Evolutionary conservation across 1,140 invertebrate species (phyloP).

Genomic region (Melanaphis sacchari): DNA sequence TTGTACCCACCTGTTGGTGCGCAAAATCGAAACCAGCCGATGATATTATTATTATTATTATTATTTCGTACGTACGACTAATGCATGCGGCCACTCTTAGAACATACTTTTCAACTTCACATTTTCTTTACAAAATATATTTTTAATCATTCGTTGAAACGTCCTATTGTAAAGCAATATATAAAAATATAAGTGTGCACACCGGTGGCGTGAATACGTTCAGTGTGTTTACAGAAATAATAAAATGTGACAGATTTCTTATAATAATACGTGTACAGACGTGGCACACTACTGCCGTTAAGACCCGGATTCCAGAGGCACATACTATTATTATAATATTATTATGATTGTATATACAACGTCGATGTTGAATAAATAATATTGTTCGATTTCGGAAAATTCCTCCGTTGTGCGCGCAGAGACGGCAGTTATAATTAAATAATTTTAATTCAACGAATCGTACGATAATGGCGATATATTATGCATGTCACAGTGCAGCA

Average conservation of each 20-base stretch:
- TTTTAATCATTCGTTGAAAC: neutral
- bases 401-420: neutral
- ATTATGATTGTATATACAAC: neutral
- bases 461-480: neutral
- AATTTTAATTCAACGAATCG: neutral
- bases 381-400: neutral
- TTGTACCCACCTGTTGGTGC: slow-evolving; percentile 56
- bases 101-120: neutral
- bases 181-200: too few species aligned
- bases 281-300: neutral
- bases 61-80: neutral
- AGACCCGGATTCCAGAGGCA: neutral
- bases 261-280: neutral
- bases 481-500: neutral
- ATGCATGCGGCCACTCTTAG: neutral
- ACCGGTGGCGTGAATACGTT: neutral
- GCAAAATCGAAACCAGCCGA: slow-evolving; percentile 38
- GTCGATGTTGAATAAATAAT: neutral
- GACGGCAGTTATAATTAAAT: neutral
- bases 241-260: slow-evolving; percentile 44
- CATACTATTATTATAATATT: neutral
- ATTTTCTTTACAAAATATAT: neutral
- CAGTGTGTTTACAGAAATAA: slow-evolving; percentile 40
- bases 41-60: neutral
- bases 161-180: neutral